Evolutionary conservation across 1,140 invertebrate genomes (phyloP).

Genomic region (Drosophila orena): DNA sequence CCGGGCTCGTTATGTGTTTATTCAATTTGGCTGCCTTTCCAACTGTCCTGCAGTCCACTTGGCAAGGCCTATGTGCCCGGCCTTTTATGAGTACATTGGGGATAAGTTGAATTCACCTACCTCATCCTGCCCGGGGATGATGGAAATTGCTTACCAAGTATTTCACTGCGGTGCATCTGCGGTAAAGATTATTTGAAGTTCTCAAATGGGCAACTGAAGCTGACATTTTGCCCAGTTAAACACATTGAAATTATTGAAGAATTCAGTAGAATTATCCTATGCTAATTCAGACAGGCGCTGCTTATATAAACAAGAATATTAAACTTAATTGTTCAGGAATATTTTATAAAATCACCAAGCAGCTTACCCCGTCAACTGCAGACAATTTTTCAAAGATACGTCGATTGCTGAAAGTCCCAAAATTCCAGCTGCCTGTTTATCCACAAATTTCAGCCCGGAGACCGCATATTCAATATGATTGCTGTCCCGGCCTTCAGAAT

Average conservation of each 20-base stretch:
- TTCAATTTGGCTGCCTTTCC: slow-evolving; percentile 65
- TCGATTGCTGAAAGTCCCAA: neutral
- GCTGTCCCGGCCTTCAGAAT: slow-evolving; percentile 29
- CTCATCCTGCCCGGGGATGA: slow-evolving; percentile 5
- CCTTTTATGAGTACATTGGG: slow-evolving; percentile 59
- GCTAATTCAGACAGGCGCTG: neutral
- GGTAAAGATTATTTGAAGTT: neutral
- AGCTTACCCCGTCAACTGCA: neutral
- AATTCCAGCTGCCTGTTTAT: slow-evolving; percentile 2
- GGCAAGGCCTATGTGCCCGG: slow-evolving; percentile 36
- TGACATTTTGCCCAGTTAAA: too few species aligned
- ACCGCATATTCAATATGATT: slow-evolving; percentile 36
- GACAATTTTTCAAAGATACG: neutral
- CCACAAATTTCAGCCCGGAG: neutral
- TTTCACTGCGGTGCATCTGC: too few species aligned
- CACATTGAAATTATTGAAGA: too few species aligned
- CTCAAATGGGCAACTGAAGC: neutral
- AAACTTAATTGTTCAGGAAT: neutral
- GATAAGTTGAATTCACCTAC: slow-evolving; percentile 49
- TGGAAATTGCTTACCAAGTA: slow-evolving; percentile 5
- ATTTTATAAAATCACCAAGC: neutral
- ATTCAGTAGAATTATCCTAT: neutral
- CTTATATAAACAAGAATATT: neutral
- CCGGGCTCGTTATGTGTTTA: slow-evolving; percentile 79
- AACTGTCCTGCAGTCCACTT: slow-evolving; percentile 31